These are phyloP conservation scores for Ianthella basta DNA, from an alignment of 37 sponge, comb jelly and placozoan genomes.

Conservation along the genomic window DNA sequence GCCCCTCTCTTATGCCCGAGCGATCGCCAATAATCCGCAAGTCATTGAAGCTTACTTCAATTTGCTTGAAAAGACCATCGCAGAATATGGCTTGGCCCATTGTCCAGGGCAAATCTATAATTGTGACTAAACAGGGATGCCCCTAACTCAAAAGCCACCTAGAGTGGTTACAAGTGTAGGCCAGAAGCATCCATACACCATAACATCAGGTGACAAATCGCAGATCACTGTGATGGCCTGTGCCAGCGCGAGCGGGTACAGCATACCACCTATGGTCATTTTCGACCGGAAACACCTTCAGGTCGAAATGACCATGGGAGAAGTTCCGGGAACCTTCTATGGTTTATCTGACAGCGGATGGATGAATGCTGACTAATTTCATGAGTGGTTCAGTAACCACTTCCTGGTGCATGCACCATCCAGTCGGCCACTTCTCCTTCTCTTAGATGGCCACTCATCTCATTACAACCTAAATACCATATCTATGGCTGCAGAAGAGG, in stretches of 20 bases:
- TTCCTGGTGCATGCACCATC: slow-evolving; percentile 33
- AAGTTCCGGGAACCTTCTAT: slow-evolving; percentile 33
- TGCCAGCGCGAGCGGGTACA: slow-evolving; percentile 27
- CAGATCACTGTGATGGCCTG: slow-evolving; percentile 31
- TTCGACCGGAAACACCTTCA: not conserved
- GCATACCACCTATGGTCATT: slow-evolving; percentile 14
- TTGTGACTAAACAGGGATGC: slow-evolving; percentile 14
- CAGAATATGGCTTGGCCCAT: not conserved
- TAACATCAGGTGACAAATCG: slow-evolving; percentile 10
- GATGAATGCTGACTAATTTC: slow-evolving; percentile 22
- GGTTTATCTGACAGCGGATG: slow-evolving; percentile 17
- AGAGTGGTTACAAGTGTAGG: not conserved
- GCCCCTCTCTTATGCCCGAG: not conserved
- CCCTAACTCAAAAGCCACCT: not conserved
- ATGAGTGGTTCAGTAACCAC: slow-evolving; percentile 35
- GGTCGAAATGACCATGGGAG: not conserved
- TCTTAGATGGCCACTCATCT: slow-evolving; percentile 29
- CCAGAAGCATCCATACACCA: not conserved
- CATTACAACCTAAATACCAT: slow-evolving; percentile 2
- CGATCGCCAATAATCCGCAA: not conserved
- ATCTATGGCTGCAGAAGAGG: not conserved
- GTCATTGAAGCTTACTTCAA: slow-evolving; percentile 4
- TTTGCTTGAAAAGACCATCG: not conserved
- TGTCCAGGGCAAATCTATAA: not conserved
- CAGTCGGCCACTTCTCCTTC: slow-evolving; percentile 25